phyloP scores from a whole-genome alignment of 2,797 vertebrate genomes.

The Acrossocheilus wenchowensis region DNA sequence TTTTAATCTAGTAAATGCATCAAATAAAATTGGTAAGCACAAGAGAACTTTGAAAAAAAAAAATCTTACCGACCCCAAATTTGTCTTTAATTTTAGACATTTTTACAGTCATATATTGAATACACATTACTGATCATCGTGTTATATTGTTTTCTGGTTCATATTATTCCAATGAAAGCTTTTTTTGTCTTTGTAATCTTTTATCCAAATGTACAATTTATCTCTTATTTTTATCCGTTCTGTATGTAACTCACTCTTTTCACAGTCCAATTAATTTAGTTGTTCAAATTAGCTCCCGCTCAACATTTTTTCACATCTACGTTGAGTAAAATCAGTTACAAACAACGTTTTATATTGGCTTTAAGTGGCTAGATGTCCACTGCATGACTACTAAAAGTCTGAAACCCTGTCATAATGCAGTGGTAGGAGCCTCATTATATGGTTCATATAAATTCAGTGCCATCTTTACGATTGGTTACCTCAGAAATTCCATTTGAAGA shows the following conservation, averaged over 20 bases:
- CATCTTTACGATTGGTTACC: background rate
- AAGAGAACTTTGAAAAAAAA: too few species aligned
- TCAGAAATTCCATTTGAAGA: background rate
- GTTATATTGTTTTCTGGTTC: background rate
- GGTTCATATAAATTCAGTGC: background rate
- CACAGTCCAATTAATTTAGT: too few species aligned
- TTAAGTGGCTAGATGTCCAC: background rate
- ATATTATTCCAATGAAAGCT: background rate
- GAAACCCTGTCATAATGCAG: background rate
- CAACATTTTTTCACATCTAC: background rate
- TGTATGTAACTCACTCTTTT: too few species aligned
- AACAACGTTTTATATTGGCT: background rate
- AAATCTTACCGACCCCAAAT: too few species aligned
- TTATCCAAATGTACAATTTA: background rate
- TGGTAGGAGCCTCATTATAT: background rate
- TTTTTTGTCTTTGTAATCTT: background rate
- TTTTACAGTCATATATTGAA: too few species aligned
- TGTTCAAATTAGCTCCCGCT: too few species aligned
- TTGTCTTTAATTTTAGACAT: too few species aligned
- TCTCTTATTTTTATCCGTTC: too few species aligned
- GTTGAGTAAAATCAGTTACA: background rate
- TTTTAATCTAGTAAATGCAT: too few species aligned
- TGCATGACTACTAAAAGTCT: background rate
- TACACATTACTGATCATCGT: too few species aligned
- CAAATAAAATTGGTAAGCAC: too few species aligned